Percentiles rank a stretch among this genome's conserved stretches.
Conservation (phyloP, 2,797 vertebrate species). For the Cynopterus sphinx region DNA sequence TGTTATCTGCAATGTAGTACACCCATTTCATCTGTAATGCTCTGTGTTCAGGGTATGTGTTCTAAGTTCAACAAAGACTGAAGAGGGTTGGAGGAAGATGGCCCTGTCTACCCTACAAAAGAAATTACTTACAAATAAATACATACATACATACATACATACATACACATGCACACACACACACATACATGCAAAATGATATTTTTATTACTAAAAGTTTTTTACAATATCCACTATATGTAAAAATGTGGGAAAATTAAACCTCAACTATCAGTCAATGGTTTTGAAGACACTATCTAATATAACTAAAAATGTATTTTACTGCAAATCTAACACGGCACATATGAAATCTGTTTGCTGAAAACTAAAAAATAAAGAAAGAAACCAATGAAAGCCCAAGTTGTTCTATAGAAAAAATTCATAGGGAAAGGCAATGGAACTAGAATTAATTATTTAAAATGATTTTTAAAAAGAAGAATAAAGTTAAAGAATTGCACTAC, state of each 20-base stretch:
- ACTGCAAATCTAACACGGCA: neutral
- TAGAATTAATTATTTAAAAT: neutral
- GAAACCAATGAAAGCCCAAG: neutral
- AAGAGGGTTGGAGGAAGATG: neutral
- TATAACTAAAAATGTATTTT: neutral
- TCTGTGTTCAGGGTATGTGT: neutral
- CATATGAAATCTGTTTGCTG: neutral
- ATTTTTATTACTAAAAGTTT: neutral
- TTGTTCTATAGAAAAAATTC: neutral
- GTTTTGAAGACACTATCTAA: neutral
- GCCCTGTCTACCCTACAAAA: neutral
- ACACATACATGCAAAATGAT: neutral
- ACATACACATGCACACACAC: neutral
- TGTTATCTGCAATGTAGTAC: neutral
- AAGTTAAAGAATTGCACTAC: neutral
- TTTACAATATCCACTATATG: neutral
- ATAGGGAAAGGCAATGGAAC: neutral
- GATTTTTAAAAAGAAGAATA: neutral
- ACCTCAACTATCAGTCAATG: neutral
- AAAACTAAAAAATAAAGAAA: neutral
- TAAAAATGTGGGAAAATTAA: neutral
- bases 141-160: neutral
- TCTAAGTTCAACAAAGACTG: neutral
- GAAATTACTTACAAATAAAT: constrained; percentile 27
- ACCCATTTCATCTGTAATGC: neutral